Evolutionary conservation across 2,797 vertebrate genomes (phyloP), one percentile per base, ranked within the genome.

Genomic region (Chrysocyon brachyurus): DNA sequence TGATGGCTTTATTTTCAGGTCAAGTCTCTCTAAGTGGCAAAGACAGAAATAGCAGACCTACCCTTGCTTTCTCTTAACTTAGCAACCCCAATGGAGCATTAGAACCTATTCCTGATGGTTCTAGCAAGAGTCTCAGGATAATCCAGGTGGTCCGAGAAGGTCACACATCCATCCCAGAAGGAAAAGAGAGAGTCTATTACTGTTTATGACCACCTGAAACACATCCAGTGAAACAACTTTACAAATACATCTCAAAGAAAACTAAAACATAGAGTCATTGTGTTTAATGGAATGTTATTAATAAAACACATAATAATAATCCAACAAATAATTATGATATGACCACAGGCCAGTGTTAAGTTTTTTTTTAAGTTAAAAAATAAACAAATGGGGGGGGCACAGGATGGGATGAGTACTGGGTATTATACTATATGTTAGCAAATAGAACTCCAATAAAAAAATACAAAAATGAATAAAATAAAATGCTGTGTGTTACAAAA

Each of bases 201-300:
- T 87, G 1, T 59, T 91, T 78, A 21, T 46, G 17, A 26, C 26
- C 26, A 36, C 21, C 15, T 22, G 57, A 59, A 81, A 56, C 52
- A 68, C 6, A 36, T 0, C 0, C 49, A 64, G 3, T 54, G 19
- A 94, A 90, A 72, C 17, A 90, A 91, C 22, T 77, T 77, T 40
- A 59, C 5, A 90, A 79, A 72, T n/a, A 82, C 22, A 86, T 54
- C n/a, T 84, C 56, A 93, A 91, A 93, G n/a, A 40, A 28, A 54
- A 61, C 4, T 64, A 2, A 75, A 94, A 40, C 19, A 59, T 28
- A 66, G 6, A 5, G 3, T 73, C 19, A 40, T 40, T 87, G 14
- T 77, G 31, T 26, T 63, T 85, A 61, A 31, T 36, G 26, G 0
- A 33, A 9, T 31, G 61, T 63, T 70, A 83, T 57, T 96, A 46